Percentiles rank a stretch among this genome's conserved stretches.
phyloP scores from a whole-genome alignment of 2,797 vertebrate genomes.

The Acipenser oxyrinchus region DNA sequence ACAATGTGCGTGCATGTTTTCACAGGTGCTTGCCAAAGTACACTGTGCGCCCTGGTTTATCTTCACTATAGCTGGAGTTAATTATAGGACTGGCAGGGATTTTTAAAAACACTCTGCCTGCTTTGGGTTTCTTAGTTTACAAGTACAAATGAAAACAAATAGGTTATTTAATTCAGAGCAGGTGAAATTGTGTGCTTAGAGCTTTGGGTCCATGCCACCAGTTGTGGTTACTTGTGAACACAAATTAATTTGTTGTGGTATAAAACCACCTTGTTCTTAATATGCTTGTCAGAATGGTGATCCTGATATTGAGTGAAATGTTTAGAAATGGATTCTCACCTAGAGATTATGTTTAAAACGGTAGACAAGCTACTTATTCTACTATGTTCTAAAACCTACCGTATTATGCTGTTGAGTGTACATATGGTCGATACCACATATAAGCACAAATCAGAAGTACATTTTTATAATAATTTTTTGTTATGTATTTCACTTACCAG shows the following conservation, averaged over 20 bases:
- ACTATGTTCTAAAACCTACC: no score
- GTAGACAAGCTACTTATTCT: no score
- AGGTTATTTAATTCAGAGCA: not conserved
- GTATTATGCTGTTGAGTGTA: no score
- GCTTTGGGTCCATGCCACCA: not conserved
- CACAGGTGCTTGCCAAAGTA: slow-evolving; percentile 24
- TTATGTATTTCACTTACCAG: no score
- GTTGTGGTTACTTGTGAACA: slow-evolving; percentile 3
- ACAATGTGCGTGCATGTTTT: slow-evolving; percentile 21
- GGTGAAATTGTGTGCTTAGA: not conserved
- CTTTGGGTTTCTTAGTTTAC: slow-evolving; percentile 1
- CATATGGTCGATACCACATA: no score
- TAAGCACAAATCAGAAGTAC: no score
- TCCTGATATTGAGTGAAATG: no score
- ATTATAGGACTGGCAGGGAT: slow-evolving; percentile 22
- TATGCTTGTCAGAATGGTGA: not conserved
- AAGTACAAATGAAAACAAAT: not conserved
- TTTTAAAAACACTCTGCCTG: slow-evolving; percentile 6
- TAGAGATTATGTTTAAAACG: no score
- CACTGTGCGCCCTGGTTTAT: slow-evolving; percentile 29
- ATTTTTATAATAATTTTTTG: no score
- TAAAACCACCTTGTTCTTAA: not conserved
- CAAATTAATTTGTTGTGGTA: slow-evolving; percentile 4
- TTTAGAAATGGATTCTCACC: no score
- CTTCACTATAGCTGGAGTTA: slow-evolving; percentile 25